Conservation (phyloP, 2,113 vertebrate genomes). For the Limanda limanda region DNA sequence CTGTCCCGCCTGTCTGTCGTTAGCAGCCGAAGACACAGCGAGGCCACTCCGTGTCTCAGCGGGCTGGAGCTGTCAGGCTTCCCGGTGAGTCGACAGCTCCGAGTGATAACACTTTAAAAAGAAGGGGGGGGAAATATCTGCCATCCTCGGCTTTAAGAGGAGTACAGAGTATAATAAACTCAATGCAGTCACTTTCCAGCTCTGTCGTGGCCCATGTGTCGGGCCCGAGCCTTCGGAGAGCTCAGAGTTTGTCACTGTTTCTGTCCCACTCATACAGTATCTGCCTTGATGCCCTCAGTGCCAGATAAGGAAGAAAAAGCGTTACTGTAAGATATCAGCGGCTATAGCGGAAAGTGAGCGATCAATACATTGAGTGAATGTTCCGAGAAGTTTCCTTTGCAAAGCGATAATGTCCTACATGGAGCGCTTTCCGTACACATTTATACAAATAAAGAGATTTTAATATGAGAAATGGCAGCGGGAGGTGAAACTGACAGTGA, state of each 20-base stretch:
- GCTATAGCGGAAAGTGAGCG: constrained; percentile 24
- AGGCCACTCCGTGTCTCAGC: constrained; percentile 54
- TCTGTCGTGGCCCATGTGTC: constrained; percentile 54
- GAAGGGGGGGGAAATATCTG: constrained; percentile 56
- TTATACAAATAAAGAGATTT: constrained; percentile 53
- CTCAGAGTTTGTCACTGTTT: constrained; percentile 56
- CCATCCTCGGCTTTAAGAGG: constrained; percentile 68
- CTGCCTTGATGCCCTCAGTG: constrained; percentile 46
- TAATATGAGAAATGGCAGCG: constrained; percentile 52
- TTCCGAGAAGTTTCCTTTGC: constrained; percentile 35
- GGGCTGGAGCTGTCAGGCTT: constrained; percentile 50
- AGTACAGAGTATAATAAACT: constrained; percentile 1
- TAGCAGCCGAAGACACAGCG: constrained; percentile 72
- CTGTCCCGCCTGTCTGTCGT: constrained; percentile 74
- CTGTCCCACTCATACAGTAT: constrained; percentile 21
- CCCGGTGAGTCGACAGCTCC: constrained; percentile 57
- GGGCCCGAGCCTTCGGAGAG: constrained; percentile 66
- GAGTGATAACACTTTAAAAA: constrained; percentile 69
- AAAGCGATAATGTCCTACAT: constrained; percentile 44
- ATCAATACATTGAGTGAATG: constrained; percentile 29
- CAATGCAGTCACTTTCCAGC: neutral
- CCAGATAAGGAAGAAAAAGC: constrained; percentile 40
- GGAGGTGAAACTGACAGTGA: constrained; percentile 59
- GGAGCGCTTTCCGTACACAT: constrained; percentile 41
- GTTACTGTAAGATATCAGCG: constrained; percentile 36